phyloP scores from a whole-genome alignment of 2,113 vertebrate species.

The Nestor notabilis region DNA sequence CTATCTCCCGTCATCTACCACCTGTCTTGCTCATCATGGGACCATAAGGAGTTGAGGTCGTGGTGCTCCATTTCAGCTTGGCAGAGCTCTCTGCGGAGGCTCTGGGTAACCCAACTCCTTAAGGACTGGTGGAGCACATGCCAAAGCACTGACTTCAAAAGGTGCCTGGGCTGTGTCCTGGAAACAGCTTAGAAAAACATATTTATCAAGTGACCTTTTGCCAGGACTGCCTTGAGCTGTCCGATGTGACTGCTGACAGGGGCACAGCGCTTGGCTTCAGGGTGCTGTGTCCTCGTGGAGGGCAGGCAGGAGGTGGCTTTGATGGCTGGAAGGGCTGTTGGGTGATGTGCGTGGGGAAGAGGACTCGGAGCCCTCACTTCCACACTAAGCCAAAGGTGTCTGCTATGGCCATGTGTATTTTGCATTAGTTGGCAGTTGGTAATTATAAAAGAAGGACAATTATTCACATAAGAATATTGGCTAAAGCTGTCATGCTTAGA shows the following conservation, averaged over 20 bases:
- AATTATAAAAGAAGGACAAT: not conserved
- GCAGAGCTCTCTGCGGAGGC: not conserved
- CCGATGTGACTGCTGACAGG: not conserved
- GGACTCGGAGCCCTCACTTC: not conserved
- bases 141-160: not conserved
- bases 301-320: not conserved
- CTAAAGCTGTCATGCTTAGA: not conserved
- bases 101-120: slow-evolving; percentile 45
- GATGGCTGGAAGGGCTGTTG: not conserved
- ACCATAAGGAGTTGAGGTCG: not conserved
- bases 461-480: not conserved
- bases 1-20: not conserved
- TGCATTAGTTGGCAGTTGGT: not conserved
- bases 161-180: slow-evolving; percentile 6
- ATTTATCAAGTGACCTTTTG: slow-evolving; percentile 63
- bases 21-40: not conserved
- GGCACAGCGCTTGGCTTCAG: not conserved
- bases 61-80: not conserved
- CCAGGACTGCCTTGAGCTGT: not conserved
- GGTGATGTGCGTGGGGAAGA: not conserved
- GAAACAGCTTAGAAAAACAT: not conserved
- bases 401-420: not conserved
- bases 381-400: not conserved
- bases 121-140: not conserved
- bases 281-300: not conserved